A percentile compares a stretch with the other conserved stretches of the same genome.
phyloP scores from a whole-genome alignment of 2,113 vertebrate genomes.

The Hemichromis elongatus region DNA sequence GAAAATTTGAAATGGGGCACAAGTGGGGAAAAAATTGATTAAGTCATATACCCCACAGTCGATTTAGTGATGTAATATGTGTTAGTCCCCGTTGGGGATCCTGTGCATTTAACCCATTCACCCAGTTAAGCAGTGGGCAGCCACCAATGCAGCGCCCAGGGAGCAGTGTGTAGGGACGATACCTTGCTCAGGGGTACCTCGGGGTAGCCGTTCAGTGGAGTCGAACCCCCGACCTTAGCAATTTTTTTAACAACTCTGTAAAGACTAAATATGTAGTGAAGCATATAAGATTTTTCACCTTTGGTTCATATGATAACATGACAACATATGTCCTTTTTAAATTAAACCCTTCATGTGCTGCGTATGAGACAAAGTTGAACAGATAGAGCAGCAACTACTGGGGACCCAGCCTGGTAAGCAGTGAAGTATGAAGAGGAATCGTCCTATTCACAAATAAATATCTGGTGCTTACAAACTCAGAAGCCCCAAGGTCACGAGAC shows the following conservation, averaged over 20 bases:
- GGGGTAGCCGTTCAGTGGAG: no score
- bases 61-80: neutral
- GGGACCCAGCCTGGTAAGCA: neutral
- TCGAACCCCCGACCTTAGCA: no score
- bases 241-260: neutral
- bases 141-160: no score
- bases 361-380: neutral
- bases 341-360: neutral
- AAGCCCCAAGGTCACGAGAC: neutral
- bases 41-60: no score
- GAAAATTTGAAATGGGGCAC: neutral
- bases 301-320: neutral
- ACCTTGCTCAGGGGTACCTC: no score
- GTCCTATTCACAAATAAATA: neutral
- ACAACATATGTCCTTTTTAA: neutral
- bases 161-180: no score
- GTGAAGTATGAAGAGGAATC: neutral
- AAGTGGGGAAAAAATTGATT: rapidly evolving
- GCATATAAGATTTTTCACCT: neutral
- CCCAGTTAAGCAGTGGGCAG: no score
- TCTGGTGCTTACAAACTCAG: neutral
- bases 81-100: no score
- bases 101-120: no score
- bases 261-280: neutral
- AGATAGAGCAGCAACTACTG: neutral